These are phyloP conservation scores for Pyrochroa serraticornis DNA, from an alignment of 2,888 invertebrate genomes.

Conservation along the genomic window DNA sequence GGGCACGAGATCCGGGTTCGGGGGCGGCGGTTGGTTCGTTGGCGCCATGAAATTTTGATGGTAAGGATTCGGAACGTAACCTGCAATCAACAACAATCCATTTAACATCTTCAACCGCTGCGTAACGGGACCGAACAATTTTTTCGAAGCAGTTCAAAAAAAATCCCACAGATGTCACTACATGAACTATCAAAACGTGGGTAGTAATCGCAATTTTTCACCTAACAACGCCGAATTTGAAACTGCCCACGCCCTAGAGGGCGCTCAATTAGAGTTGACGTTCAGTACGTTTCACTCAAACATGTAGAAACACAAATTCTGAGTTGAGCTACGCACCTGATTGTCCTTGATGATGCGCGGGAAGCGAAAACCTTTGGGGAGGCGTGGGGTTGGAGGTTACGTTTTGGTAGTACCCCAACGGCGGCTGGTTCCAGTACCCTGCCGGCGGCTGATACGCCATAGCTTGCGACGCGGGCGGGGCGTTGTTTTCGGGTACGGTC, in stretches of 20 bases:
- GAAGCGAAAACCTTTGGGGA: slow-evolving; percentile 41
- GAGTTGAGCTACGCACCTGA: slow-evolving; percentile 27
- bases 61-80: slow-evolving; percentile 3
- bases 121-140: too few species aligned
- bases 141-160: too few species aligned
- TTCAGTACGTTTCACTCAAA: too few species aligned
- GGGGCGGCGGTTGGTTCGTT: slow-evolving; percentile 21
- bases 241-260: too few species aligned
- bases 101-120: slow-evolving; percentile 24
- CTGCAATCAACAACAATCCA: slow-evolving; percentile 30
- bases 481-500: slow-evolving; percentile 34
- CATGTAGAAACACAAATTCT: too few species aligned
- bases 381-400: slow-evolving; percentile 37
- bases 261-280: too few species aligned
- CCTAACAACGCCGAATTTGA: too few species aligned
- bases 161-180: too few species aligned
- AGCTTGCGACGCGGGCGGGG: slow-evolving; percentile 29
- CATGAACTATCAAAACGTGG: too few species aligned
- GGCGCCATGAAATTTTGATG: too few species aligned
- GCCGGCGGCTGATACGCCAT: slow-evolving; percentile 38
- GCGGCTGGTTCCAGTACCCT: slow-evolving; percentile 49
- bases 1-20: slow-evolving; percentile 40
- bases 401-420: slow-evolving; percentile 47
- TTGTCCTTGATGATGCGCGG: slow-evolving; percentile 35
- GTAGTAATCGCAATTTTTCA: too few species aligned